Conservation (phyloP, 2,113 vertebrate species). For the Cryptoleucopteryx plumbea region DNA sequence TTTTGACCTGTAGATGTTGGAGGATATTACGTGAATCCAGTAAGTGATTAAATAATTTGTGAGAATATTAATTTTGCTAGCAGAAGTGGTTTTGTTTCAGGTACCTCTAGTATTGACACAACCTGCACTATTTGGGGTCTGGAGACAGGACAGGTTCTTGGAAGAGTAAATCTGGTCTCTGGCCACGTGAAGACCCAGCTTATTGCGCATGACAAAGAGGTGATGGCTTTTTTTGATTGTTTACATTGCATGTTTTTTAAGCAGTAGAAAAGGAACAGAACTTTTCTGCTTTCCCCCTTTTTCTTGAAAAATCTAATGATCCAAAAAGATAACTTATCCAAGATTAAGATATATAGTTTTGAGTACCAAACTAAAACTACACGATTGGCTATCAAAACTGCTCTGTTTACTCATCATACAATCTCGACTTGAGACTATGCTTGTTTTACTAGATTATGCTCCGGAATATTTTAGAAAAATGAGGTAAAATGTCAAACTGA, state of each 20-base stretch:
- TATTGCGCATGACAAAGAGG: constrained; percentile 99
- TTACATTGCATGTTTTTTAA: neutral
- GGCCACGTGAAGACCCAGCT: constrained; percentile 98
- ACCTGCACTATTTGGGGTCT: constrained; percentile 98
- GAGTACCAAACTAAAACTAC: neutral
- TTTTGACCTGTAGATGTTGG: neutral
- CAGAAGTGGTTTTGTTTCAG: constrained; percentile 57
- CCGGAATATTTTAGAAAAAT: neutral
- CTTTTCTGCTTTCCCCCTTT: neutral
- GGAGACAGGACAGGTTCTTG: constrained; percentile 94
- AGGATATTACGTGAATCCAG: neutral
- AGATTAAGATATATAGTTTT: neutral
- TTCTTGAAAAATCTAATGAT: neutral
- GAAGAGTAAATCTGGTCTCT: constrained; percentile 95
- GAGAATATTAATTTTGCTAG: neutral
- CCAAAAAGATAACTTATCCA: neutral
- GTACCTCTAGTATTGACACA: constrained; percentile 97
- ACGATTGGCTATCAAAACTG: neutral
- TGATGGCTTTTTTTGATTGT: constrained; percentile 24
- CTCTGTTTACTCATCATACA: neutral
- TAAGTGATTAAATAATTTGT: neutral
- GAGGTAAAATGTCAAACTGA: neutral
- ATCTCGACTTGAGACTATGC: neutral
- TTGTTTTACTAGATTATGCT: neutral
- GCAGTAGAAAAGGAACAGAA: neutral